phyloP scores from a whole-genome alignment of 2,797 vertebrate species.

The Eospalax fontanierii region DNA sequence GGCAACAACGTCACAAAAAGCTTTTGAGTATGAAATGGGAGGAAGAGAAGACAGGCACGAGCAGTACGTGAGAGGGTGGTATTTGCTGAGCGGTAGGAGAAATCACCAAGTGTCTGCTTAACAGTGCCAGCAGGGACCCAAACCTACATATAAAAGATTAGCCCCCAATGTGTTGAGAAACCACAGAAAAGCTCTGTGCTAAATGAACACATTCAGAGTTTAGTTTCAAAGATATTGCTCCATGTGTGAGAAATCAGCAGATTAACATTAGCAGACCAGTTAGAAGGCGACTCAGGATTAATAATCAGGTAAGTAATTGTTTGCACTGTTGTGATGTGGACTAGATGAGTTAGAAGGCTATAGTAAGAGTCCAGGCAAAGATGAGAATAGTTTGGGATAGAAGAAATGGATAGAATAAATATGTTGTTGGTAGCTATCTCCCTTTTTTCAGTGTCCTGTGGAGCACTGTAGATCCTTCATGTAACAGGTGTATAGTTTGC shows the following conservation, averaged over 20 bases:
- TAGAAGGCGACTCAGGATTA: neutral
- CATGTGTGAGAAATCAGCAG: neutral
- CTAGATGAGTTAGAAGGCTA: neutral
- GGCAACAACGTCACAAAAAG: neutral
- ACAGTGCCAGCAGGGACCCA: neutral
- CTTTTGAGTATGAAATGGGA: neutral
- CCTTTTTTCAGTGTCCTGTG: conserved; percentile 1
- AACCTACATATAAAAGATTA: neutral
- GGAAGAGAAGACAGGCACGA: neutral
- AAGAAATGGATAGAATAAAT: neutral
- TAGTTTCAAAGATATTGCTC: conserved; percentile 14
- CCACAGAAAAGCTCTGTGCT: neutral
- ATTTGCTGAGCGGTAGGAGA: neutral
- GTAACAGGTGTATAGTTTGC: conserved; percentile 30
- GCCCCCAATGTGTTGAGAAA: neutral
- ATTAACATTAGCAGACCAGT: neutral
- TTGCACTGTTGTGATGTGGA: conserved; percentile 28
- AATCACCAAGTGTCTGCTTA: neutral
- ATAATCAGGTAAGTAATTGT: neutral
- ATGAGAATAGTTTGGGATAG: neutral
- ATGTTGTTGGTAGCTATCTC: neutral
- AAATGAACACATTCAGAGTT: conserved; percentile 43
- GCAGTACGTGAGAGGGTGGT: neutral
- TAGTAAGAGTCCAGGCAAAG: neutral
- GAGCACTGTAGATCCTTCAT: neutral